A percentile compares a stretch with the other conserved stretches of the same genome.
Conservation (phyloP, 2,113 vertebrate genomes). For the Chaetorhynchus papuensis region DNA sequence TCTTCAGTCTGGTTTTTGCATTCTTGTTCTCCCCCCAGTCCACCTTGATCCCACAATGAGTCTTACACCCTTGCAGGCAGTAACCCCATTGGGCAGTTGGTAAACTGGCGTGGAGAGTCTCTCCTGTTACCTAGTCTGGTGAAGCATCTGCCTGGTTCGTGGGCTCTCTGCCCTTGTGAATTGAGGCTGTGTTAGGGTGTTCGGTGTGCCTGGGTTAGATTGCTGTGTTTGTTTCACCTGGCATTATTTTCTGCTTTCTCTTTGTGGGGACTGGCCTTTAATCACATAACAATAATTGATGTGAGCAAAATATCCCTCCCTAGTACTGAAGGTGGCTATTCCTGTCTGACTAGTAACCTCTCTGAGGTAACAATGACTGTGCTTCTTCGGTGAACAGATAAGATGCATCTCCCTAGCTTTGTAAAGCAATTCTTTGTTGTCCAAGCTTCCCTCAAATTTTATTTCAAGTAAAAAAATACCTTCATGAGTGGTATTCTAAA, state of each 20-base stretch:
- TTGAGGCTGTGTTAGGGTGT: neutral
- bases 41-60: neutral
- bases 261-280: neutral
- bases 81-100: fast-evolving
- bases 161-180: neutral
- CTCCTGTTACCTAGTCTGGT: neutral
- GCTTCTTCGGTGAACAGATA: neutral
- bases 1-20: neutral
- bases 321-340: neutral
- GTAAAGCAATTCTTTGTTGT: neutral
- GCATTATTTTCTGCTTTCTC: neutral
- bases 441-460: neutral
- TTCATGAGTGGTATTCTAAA: neutral
- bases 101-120: neutral
- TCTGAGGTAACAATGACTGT: neutral
- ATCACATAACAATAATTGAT: neutral
- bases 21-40: neutral
- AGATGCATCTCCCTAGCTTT: neutral
- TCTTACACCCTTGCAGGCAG: too few species aligned
- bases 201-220: neutral
- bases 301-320: neutral
- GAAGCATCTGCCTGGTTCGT: neutral
- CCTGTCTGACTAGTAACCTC: neutral
- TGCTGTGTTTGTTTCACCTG: neutral
- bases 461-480: neutral